These are phyloP conservation scores for Cyprinodon variegatus DNA, from an alignment of 2,113 vertebrate genomes.

Conservation along the genomic window DNA sequence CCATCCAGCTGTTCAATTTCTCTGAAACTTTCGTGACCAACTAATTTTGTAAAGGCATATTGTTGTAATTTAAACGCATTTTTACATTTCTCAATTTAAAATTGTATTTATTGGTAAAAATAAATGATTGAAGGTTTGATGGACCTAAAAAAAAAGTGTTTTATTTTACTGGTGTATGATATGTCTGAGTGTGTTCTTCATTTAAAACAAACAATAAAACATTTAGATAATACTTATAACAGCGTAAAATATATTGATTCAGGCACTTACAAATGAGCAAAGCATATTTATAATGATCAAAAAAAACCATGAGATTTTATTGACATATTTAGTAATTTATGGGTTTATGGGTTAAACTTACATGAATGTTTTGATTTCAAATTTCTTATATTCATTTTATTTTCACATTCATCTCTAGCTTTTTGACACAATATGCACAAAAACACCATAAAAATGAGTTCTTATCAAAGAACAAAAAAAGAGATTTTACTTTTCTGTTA, in stretches of 20 bases:
- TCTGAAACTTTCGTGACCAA: background rate
- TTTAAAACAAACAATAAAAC: background rate
- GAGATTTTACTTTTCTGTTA: background rate
- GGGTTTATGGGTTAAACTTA: background rate
- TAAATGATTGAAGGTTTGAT: constrained; percentile 4
- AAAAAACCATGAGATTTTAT: background rate
- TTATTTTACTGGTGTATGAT: background rate
- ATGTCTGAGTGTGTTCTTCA: background rate
- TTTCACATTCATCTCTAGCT: background rate
- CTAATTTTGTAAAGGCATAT: background rate
- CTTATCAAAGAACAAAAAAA: no score
- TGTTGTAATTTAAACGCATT: background rate
- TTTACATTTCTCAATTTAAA: constrained; percentile 13
- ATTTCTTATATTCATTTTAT: background rate
- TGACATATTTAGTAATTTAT: background rate
- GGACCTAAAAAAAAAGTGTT: background rate
- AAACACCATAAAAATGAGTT: no score
- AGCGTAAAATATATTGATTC: background rate
- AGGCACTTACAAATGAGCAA: background rate
- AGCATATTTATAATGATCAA: background rate
- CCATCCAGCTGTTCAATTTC: background rate
- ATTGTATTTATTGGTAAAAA: constrained; percentile 54
- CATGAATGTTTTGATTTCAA: no score
- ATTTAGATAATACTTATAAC: background rate
- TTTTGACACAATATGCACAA: no score